Evolutionary conservation across 2,113 vertebrate genomes (phyloP).

Genomic region (Calypte anna): DNA sequence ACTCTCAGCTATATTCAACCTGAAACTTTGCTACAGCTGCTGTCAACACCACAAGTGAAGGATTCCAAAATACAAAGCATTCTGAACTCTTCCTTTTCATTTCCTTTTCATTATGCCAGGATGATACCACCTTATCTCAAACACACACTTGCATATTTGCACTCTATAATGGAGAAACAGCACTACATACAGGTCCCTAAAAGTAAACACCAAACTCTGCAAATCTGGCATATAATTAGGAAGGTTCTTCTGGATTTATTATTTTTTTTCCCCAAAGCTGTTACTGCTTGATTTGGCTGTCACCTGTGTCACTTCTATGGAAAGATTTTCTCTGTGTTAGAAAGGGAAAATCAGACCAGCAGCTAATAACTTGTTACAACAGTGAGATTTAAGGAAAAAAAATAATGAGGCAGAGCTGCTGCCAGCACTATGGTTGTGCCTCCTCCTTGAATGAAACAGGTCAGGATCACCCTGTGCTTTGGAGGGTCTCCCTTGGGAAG

Average conservation of each 20-base stretch:
- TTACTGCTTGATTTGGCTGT: conserved; percentile 51
- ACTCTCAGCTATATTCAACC: not conserved
- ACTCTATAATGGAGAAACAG: conserved; percentile 61
- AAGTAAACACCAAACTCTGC: conserved; percentile 61
- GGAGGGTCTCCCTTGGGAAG: not conserved
- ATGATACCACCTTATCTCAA: conserved; percentile 59
- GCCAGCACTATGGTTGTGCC: not conserved
- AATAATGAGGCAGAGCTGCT: not conserved
- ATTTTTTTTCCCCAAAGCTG: not conserved
- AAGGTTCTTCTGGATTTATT: conserved; percentile 40
- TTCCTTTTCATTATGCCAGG: conserved; percentile 13
- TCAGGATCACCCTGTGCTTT: not conserved
- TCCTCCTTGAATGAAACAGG: not conserved
- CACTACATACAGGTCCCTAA: conserved; percentile 47
- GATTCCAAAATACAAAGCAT: conserved; percentile 34
- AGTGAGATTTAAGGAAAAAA: conserved; percentile 5
- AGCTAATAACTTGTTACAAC: not conserved
- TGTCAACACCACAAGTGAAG: conserved; percentile 19
- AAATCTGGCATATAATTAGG: conserved; percentile 57
- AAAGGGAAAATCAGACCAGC: conserved; percentile 35
- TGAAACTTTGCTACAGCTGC: conserved; percentile 12
- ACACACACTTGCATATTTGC: conserved; percentile 61
- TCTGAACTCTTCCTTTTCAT: conserved; percentile 35
- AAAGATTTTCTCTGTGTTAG: not conserved
- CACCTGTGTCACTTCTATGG: conserved; percentile 20